A percentile compares a stretch with the other conserved stretches of the same genome.
Conservation (phyloP, 2,113 vertebrate genomes). For the Ranitomeya variabilis region DNA sequence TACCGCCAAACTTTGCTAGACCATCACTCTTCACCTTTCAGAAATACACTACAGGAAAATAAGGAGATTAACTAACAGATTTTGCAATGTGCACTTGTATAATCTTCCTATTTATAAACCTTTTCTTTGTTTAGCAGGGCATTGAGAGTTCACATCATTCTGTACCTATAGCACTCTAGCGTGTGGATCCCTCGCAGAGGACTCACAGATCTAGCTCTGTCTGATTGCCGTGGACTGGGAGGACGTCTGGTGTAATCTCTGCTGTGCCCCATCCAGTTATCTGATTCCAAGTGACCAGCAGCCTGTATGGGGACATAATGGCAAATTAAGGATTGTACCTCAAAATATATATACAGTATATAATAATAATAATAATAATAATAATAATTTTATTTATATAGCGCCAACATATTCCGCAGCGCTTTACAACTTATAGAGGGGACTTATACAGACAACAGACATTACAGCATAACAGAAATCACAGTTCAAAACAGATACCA, state of each 20-base stretch:
- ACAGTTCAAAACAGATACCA: no score
- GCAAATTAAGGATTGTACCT: not conserved
- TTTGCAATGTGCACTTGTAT: not conserved
- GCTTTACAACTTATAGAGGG: no score
- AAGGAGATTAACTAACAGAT: not conserved
- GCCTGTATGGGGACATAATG: not conserved
- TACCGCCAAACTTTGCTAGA: not conserved
- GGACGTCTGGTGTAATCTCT: not conserved
- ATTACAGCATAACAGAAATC: no score
- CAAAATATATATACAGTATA: not conserved
- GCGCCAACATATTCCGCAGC: no score
- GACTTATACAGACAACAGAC: no score
- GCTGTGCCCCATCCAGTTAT: not conserved
- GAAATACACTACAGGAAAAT: not conserved
- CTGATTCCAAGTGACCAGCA: constrained; percentile 4
- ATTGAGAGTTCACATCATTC: not conserved
- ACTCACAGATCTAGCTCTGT: constrained; percentile 29
- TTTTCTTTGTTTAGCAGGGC: not conserved
- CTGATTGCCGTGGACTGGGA: not conserved
- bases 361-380: no score
- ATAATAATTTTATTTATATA: no score
- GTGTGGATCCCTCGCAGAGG: constrained; percentile 21
- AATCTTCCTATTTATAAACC: not conserved
- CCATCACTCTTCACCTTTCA: not conserved
- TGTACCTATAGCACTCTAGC: constrained; percentile 37